Evolutionary conservation across 2,113 vertebrate genomes (phyloP).

Genomic region (Mobula hypostoma): DNA sequence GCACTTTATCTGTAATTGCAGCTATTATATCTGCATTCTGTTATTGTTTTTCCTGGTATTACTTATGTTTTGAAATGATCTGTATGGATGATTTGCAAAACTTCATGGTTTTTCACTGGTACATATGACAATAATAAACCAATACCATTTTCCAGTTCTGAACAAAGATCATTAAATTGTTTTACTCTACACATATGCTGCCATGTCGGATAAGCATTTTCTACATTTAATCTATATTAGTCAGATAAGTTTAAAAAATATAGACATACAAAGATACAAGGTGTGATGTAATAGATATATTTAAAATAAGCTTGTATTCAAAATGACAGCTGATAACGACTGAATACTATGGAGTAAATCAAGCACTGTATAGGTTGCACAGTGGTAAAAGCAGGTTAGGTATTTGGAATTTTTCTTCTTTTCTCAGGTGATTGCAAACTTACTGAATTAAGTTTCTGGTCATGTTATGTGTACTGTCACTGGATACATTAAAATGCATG

Average conservation of each 20-base stretch:
- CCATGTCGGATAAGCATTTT: too few relatives aligned
- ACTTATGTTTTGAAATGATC: too few relatives aligned
- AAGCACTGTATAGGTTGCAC: not conserved
- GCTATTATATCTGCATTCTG: too few relatives aligned
- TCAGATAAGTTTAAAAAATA: not conserved
- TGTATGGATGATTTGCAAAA: too few relatives aligned
- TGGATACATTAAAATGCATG: not conserved
- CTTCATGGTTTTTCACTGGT: too few relatives aligned
- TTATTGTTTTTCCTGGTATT: too few relatives aligned
- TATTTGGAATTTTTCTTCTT: not conserved
- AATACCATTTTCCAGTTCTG: too few relatives aligned
- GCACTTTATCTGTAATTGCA: too few relatives aligned
- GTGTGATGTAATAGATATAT: not conserved
- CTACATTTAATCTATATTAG: not conserved
- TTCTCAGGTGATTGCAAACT: not conserved
- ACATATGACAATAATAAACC: too few relatives aligned
- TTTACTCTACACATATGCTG: too few relatives aligned
- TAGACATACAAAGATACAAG: not conserved
- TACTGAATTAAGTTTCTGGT: not conserved
- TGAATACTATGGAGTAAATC: not conserved
- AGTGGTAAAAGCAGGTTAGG: not conserved
- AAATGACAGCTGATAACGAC: not conserved
- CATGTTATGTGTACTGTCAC: not conserved
- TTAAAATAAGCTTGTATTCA: not conserved
- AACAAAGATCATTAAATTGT: too few relatives aligned